phyloP scores from a whole-genome alignment of 2,113 vertebrate genomes.

The Pontoporia blainvillei region DNA sequence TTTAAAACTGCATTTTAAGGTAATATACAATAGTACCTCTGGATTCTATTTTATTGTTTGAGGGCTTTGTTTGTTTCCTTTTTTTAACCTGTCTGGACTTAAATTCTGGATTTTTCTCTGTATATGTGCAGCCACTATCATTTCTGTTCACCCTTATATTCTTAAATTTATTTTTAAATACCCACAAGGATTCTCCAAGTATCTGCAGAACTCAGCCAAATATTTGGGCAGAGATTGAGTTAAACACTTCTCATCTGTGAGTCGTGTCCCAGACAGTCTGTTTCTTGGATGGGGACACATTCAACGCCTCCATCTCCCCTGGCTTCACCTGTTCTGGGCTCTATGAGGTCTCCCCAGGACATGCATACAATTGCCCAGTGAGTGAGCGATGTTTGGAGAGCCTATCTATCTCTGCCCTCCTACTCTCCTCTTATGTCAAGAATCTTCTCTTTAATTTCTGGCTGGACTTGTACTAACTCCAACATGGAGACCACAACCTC shows the following conservation, averaged over 20 bases:
- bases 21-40: not conserved
- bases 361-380: fast-evolving
- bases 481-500: not conserved
- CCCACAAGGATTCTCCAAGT: not conserved
- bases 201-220: not conserved
- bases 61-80: not conserved
- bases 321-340: not conserved
- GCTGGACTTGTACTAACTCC: not conserved
- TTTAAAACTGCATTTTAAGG: not conserved
- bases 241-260: not conserved
- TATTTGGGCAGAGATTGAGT: not conserved
- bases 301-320: not conserved
- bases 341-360: not conserved
- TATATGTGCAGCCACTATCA: not conserved
- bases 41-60: not conserved
- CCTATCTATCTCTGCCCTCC: not conserved
- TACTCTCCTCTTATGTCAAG: not conserved
- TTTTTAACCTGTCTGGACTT: not conserved
- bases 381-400: not conserved
- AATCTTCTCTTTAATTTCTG: not conserved
- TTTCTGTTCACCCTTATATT: not conserved
- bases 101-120: not conserved
- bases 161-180: not conserved
- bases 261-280: fast-evolving
- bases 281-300: not conserved